Evolutionary conservation across 2,797 vertebrate genomes (phyloP), one percentile per base, ranked within the genome.

Genomic region (Columba guinea): DNA sequence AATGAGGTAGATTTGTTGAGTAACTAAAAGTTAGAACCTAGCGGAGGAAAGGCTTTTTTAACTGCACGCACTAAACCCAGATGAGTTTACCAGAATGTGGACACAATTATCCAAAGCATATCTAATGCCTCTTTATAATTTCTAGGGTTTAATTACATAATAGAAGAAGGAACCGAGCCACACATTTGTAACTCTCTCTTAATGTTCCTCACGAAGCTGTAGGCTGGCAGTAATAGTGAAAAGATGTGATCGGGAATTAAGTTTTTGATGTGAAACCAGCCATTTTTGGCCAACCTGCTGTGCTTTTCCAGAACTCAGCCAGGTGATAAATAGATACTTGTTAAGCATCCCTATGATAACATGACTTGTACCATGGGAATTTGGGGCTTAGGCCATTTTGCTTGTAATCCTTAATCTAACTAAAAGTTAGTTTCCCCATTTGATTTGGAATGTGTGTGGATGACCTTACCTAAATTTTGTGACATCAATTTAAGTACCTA

Each of bases 41-140:
- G 19, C 4, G 12, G 34, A 73, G n/a, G 41, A 89, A 73, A 62
- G 24, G 19, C 10, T 63, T n/a, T 75, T 41, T 62, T 77, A 62
- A 51, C 15, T 11, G 15, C n/a, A 0, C 1, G 5, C 34, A 63
- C 64, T 22, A 73, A 86, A 51, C 4, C 7, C 63, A 65, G 46
- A 32, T 13, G 58, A 75, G 32, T 53, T 78, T n/a, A 44, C 30
- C 21, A 9, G 2, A 69, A 51, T 6, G 39, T 22, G 21, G 67
- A 24, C 1, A 2, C 9, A 3, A 41, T 60, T 60, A 70, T 34
- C 44, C 28, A 16, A 52, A 67, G 13, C 1, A 0, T 26, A 48
- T 35, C 16, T 14, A 37, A 52, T 13, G 22, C 32, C 11, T 18
- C 34, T 86, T 18, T 44, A 11, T n/a, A 11, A 74, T 74, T 94